Conservation (phyloP, 2,888 invertebrate species). For the Eurytoma adleriae region DNA sequence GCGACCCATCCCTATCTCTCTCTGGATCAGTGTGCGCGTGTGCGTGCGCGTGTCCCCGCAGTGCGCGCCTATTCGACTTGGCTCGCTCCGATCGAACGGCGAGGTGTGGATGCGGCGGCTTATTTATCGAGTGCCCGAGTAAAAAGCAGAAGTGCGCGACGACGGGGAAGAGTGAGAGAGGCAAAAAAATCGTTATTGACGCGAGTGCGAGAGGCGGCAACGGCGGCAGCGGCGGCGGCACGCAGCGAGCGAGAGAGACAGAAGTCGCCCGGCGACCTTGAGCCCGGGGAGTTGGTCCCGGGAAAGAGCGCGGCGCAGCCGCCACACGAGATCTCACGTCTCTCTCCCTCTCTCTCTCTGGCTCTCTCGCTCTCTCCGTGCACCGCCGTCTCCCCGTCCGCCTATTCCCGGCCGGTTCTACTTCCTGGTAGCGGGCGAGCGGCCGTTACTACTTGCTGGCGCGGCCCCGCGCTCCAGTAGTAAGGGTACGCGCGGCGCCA, state of each 20-base stretch:
- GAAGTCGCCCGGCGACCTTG: slow-evolving; percentile 53
- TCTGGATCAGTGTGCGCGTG: background rate
- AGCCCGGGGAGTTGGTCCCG: slow-evolving; percentile 56
- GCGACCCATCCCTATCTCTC: background rate
- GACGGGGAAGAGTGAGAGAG: too few relatives aligned
- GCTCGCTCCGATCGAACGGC: background rate
- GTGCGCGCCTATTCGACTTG: too few relatives aligned
- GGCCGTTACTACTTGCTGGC: slow-evolving; percentile 17
- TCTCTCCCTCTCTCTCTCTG: slow-evolving; percentile 28
- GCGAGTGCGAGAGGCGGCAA: background rate
- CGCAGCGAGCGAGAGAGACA: slow-evolving; percentile 24
- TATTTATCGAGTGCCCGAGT: background rate
- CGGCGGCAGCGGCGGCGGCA: background rate
- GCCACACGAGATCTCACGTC: slow-evolving; percentile 7
- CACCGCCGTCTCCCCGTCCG: background rate
- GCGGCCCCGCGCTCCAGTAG: background rate
- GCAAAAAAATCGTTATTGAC: slow-evolving; percentile 4
- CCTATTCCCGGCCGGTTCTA: slow-evolving; percentile 1
- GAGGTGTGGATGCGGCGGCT: too few relatives aligned
- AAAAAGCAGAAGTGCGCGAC: background rate
- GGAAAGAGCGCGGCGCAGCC: slow-evolving; percentile 45
- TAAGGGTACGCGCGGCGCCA: slow-evolving; percentile 6
- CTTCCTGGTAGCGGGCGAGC: background rate
- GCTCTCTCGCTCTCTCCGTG: slow-evolving; percentile 1
- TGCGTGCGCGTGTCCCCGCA: too few relatives aligned